Percentiles rank a stretch among this genome's conserved stretches.
These are phyloP conservation scores for Gracilinanus agilis DNA, from an alignment of 2,113 vertebrate species.

Conservation along the genomic window DNA sequence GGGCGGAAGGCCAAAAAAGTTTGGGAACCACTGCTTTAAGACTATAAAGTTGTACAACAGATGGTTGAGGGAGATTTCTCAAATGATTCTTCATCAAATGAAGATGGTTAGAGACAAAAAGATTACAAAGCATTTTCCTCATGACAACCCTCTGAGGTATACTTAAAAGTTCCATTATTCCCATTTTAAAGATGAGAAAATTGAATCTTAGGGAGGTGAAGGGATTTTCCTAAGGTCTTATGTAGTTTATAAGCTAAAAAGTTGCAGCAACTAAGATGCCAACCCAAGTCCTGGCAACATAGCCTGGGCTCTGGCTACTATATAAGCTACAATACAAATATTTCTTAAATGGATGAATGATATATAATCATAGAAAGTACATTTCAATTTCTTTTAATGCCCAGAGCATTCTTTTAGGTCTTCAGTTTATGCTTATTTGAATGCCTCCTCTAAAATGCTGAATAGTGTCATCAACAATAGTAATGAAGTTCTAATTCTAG, in stretches of 20 bases:
- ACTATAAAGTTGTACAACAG: neutral
- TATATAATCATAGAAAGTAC: neutral
- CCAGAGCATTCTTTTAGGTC: neutral
- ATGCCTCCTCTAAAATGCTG: neutral
- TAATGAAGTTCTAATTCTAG: neutral
- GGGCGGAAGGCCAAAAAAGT: too few relatives aligned
- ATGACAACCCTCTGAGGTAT: neutral
- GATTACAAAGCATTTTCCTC: neutral
- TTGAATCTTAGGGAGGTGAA: neutral
- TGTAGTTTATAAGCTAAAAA: too few relatives aligned
- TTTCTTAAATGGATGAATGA: neutral
- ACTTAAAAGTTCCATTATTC: neutral
- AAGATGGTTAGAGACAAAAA: neutral
- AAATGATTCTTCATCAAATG: neutral
- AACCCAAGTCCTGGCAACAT: neutral
- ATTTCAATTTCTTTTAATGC: neutral
- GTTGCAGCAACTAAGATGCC: neutral
- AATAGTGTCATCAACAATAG: neutral
- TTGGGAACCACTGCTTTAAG: too few relatives aligned
- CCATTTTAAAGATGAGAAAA: neutral
- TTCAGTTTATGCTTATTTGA: neutral
- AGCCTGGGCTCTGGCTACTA: neutral
- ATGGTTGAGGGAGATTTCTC: neutral
- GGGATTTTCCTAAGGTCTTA: neutral
- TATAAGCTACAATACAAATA: neutral